phyloP scores from a whole-genome alignment of 2,888 invertebrate species.

The Germaria angustata region DNA sequence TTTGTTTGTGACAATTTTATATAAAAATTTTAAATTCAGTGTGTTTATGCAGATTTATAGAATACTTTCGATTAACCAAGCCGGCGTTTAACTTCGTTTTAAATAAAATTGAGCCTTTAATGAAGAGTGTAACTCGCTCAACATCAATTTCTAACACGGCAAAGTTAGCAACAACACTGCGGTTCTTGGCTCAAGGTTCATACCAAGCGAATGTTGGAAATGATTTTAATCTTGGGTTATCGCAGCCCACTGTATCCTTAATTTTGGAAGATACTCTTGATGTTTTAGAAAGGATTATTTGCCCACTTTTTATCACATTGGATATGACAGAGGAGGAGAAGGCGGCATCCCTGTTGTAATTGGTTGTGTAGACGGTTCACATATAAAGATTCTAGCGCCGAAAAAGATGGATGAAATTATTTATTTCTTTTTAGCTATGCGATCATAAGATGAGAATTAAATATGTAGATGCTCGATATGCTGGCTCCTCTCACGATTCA shows the following conservation, averaged over 20 bases:
- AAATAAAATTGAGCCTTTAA: conserved; percentile 33
- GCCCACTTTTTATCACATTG: too few species aligned
- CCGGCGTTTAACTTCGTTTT: conserved; percentile 25
- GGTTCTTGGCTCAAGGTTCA: too few species aligned
- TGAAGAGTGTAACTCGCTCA: conserved; percentile 6
- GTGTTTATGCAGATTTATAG: too few species aligned
- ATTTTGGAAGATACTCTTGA: too few species aligned
- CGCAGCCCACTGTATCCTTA: too few species aligned
- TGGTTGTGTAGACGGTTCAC: conserved; percentile 17
- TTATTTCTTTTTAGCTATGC: conserved; percentile 13
- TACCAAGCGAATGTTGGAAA: too few species aligned
- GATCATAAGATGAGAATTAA: too few species aligned
- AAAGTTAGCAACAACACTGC: conserved; percentile 49
- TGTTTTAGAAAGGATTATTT: conserved; percentile 8
- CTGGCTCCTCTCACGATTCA: too few species aligned
- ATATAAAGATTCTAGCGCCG: conserved; percentile 24
- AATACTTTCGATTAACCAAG: too few species aligned
- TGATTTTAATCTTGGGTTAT: too few species aligned
- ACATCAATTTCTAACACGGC: neutral
- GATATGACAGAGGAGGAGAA: conserved; percentile 25
- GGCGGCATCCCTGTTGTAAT: conserved; percentile 18
- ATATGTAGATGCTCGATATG: conserved; percentile 34
- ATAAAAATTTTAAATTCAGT: conserved; percentile 1
- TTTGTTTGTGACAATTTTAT: conserved; percentile 28
- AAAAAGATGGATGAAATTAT: neutral